Percentiles rank a stretch among this genome's conserved stretches.
Evolutionary conservation across 2,797 vertebrate genomes (phyloP).

Genomic region (Pteropus rufus): DNA sequence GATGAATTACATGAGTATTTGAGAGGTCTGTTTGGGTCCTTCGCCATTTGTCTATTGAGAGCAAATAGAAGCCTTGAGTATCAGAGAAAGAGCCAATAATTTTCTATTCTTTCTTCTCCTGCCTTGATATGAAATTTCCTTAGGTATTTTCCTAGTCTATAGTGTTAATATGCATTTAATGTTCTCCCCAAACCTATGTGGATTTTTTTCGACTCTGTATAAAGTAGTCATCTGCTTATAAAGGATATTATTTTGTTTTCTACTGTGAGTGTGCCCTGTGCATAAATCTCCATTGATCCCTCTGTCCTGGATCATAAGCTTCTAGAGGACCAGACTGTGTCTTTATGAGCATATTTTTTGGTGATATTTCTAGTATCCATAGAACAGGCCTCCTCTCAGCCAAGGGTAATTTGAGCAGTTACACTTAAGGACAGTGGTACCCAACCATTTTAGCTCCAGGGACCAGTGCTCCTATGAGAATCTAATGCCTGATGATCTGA

Average conservation of each 20-base stretch:
- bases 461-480: too few relatives aligned
- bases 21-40: background rate
- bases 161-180: background rate
- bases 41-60: background rate
- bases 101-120: background rate
- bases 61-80: background rate
- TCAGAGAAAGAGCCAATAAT: background rate
- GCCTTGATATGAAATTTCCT: background rate
- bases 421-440: too few relatives aligned
- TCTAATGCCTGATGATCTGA: too few relatives aligned
- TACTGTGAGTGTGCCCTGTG: background rate
- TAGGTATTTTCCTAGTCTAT: background rate
- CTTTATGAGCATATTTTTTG: background rate
- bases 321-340: background rate
- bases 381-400: background rate
- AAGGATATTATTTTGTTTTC: background rate
- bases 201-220: background rate
- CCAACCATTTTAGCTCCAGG: too few relatives aligned
- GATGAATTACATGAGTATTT: background rate
- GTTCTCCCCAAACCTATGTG: background rate
- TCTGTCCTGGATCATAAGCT: background rate
- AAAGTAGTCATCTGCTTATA: background rate
- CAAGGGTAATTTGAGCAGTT: background rate
- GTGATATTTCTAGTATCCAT: background rate
- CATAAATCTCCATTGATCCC: background rate